Conservation (phyloP, 2,113 vertebrate genomes). For the human (Homo sapiens) region GRCh38 chrX:116283001-116283500, state of each 20-base stretch:
- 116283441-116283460: too few species aligned
- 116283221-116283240: not conserved
- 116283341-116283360: not conserved
- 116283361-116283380: not conserved
- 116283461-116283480: too few species aligned
- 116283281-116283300: not conserved
- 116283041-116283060: not conserved
- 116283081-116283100: conserved; percentile 24
- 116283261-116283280: not conserved
- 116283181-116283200: not conserved
- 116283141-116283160: not conserved
- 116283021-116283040: not conserved
- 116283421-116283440: too few species aligned
- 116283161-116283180: not conserved
- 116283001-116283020: conserved; percentile 21
- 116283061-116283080: conserved; percentile 1
- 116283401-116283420: too few species aligned
- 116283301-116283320: not conserved
- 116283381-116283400: too few species aligned
- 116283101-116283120: conserved; percentile 5
- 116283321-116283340: not conserved
- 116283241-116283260: not conserved
- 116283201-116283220: conserved; percentile 41
- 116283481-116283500: too few species aligned
- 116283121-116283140: conserved; percentile 34